Percentiles rank a stretch among this genome's conserved stretches.
Evolutionary conservation across 2,888 invertebrate genomes (phyloP).

Genomic region (Epinotia bilunana): DNA sequence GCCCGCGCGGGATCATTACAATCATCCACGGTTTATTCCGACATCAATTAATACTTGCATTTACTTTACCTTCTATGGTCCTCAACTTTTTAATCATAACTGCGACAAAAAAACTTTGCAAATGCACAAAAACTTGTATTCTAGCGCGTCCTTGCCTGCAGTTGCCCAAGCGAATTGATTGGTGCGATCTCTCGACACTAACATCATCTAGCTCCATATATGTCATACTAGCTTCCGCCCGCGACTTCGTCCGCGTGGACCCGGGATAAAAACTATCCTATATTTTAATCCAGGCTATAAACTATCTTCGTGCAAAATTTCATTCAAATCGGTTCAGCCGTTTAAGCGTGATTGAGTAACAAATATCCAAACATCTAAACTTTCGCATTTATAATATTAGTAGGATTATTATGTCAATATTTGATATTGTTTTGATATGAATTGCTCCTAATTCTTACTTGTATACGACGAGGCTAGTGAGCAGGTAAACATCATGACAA

Average conservation of each 20-base stretch:
- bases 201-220: neutral
- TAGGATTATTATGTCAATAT: neutral
- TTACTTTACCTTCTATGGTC: slow-evolving; percentile 26
- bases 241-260: no score
- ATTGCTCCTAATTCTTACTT: neutral
- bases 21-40: slow-evolving; percentile 27
- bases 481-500: slow-evolving; percentile 9
- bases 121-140: slow-evolving; percentile 29
- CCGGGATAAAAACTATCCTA: no score
- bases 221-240: no score
- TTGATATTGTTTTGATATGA: neutral
- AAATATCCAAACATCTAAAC: no score
- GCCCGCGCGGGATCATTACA: slow-evolving; percentile 41
- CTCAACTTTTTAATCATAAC: slow-evolving; percentile 5
- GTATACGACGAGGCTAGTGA: slow-evolving; percentile 16
- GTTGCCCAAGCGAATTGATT: slow-evolving; percentile 32
- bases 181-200: slow-evolving; percentile 23
- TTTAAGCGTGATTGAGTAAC: no score
- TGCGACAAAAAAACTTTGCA: slow-evolving; percentile 19
- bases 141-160: slow-evolving; percentile 29
- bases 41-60: slow-evolving; percentile 27
- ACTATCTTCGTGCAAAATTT: no score
- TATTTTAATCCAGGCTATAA: no score
- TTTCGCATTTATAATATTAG: no score
- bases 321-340: no score